phyloP scores from a whole-genome alignment of 2,888 invertebrate genomes.

The Axea sp. region DNA sequence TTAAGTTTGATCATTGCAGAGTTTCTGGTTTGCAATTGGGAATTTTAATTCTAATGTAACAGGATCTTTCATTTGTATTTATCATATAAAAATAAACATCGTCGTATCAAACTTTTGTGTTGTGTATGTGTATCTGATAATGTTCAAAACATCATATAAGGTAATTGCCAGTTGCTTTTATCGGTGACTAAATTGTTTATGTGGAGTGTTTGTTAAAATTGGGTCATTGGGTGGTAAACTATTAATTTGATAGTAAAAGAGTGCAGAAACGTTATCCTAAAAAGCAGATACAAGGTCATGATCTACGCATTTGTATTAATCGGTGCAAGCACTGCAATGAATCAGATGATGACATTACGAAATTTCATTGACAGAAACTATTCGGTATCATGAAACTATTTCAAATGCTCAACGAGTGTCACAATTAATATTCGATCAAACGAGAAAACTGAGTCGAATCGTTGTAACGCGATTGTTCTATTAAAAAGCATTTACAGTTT shows the following conservation, averaged over 20 bases:
- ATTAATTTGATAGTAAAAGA: slow-evolving; percentile 49
- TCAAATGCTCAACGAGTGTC: slow-evolving; percentile 22
- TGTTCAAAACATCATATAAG: too few relatives aligned
- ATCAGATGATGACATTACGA: slow-evolving; percentile 31
- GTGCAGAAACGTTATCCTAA: slow-evolving; percentile 45
- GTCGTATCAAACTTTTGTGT: slow-evolving; percentile 1
- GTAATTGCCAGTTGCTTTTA: too few relatives aligned
- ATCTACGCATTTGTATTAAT: slow-evolving; percentile 43
- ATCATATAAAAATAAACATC: too few relatives aligned
- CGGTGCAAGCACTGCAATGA: slow-evolving; percentile 25
- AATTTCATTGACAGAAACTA: slow-evolving; percentile 25
- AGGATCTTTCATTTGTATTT: too few relatives aligned
- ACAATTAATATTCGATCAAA: slow-evolving; percentile 4
- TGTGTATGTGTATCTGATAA: too few relatives aligned
- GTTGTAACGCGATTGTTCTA: too few relatives aligned
- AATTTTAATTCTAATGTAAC: too few relatives aligned
- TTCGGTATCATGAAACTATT: slow-evolving; percentile 2
- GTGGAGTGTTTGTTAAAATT: slow-evolving; percentile 18
- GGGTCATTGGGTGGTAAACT: slow-evolving; percentile 56
- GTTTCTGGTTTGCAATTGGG: too few relatives aligned
- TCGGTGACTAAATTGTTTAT: slow-evolving; percentile 14
- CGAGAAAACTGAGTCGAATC: neutral
- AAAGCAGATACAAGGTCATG: slow-evolving; percentile 52
- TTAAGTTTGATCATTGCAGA: too few relatives aligned
- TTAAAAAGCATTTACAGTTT: too few relatives aligned